Conservation (phyloP, 1,140 invertebrate species). For the Meloidogyne chitwoodi region DNA sequence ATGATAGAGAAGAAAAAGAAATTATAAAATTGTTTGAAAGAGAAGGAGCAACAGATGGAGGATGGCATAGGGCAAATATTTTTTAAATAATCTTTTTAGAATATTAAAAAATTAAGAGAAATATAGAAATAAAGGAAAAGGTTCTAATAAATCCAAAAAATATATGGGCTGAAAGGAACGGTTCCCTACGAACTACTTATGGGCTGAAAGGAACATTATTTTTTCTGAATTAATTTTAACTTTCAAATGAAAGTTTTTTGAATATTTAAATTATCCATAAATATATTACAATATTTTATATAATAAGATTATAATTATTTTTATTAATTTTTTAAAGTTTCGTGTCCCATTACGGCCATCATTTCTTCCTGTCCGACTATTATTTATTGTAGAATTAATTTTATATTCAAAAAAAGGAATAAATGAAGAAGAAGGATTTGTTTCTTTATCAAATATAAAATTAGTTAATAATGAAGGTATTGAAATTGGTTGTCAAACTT, state of each 20-base stretch:
- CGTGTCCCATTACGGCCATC: slow-evolving; percentile 29
- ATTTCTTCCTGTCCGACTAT: slow-evolving; percentile 14
- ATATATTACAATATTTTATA: too few species aligned
- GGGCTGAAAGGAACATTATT: too few species aligned
- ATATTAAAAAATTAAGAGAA: slow-evolving; percentile 1
- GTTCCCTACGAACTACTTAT: not conserved
- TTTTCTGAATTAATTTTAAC: too few species aligned
- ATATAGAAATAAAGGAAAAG: too few species aligned
- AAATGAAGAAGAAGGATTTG: slow-evolving; percentile 9
- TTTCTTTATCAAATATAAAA: slow-evolving; percentile 22
- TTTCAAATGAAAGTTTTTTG: too few species aligned
- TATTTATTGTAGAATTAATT: slow-evolving; percentile 5
- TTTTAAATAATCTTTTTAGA: not conserved
- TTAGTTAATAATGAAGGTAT: slow-evolving; percentile 24
- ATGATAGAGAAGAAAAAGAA: not conserved
- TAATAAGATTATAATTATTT: too few species aligned
- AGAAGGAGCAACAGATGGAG: slow-evolving; percentile 13
- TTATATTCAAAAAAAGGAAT: not conserved
- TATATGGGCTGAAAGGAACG: not conserved
- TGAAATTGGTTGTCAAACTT: slow-evolving; percentile 25
- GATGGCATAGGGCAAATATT: slow-evolving; percentile 16
- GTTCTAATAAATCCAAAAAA: too few species aligned
- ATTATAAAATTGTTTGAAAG: slow-evolving; percentile 16
- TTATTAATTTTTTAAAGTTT: slow-evolving; percentile 13
- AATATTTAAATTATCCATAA: too few species aligned